Conservation (phyloP, 2,113 vertebrate species). For the Antigone vipio region DNA sequence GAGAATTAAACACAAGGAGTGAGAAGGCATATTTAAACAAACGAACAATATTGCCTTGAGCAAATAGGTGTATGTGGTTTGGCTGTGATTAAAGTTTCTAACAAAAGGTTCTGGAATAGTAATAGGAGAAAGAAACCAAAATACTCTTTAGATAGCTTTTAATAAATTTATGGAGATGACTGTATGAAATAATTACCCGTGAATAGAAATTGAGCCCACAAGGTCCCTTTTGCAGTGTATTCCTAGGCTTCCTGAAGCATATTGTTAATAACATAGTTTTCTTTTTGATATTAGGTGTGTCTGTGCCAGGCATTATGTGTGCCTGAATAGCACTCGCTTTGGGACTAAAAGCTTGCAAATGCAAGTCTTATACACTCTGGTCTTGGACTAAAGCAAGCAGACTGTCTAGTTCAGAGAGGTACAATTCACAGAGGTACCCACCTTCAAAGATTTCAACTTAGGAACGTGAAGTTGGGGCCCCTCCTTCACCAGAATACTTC, state of each 20-base stretch:
- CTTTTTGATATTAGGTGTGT: neutral
- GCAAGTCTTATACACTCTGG: neutral
- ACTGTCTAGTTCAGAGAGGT: neutral
- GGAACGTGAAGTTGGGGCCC: neutral
- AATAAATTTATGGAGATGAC: neutral
- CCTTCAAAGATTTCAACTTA: neutral
- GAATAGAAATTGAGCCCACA: neutral
- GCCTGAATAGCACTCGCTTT: neutral
- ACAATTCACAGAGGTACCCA: neutral
- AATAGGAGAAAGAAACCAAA: neutral
- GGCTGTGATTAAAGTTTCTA: neutral
- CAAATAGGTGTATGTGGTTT: neutral
- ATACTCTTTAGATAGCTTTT: neutral
- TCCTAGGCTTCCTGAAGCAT: neutral
- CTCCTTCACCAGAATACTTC: neutral
- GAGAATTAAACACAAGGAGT: neutral
- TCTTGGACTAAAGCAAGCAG: neutral
- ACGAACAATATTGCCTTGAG: neutral
- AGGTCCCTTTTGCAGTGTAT: neutral
- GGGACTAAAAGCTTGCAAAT: neutral
- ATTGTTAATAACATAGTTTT: neutral
- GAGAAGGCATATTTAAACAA: constrained; percentile 13
- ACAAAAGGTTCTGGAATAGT: neutral
- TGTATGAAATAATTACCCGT: neutral
- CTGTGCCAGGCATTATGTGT: neutral